These are phyloP conservation scores for Tricholaema leucomelas DNA, from an alignment of 2,113 vertebrate genomes.

Conservation along the genomic window DNA sequence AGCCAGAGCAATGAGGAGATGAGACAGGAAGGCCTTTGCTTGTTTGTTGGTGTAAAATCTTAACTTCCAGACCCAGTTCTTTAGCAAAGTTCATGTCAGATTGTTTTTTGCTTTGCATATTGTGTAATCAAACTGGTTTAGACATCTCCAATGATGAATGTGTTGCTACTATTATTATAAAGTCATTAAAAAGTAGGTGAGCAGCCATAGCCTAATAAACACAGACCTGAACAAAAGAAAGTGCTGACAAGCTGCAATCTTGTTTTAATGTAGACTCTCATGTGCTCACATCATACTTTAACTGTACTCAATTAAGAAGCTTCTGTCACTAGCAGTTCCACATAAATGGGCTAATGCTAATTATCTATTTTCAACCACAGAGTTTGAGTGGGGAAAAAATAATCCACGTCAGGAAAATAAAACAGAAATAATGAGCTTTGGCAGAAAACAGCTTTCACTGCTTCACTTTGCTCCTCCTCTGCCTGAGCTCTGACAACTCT, in stretches of 20 bases:
- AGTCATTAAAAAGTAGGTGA: conserved; percentile 47
- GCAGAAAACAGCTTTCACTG: neutral
- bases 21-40: neutral
- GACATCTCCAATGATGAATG: conserved; percentile 30
- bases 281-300: conserved; percentile 16
- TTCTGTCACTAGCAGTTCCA: conserved; percentile 43
- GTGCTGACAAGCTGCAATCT: conserved; percentile 35
- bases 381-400: neutral
- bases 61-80: neutral
- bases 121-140: conserved; percentile 40
- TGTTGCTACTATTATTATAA: conserved; percentile 42
- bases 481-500: neutral
- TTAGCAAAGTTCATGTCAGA: neutral
- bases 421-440: neutral
- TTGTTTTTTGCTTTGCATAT: neutral
- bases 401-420: neutral
- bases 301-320: conserved; percentile 30
- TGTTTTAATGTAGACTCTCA: conserved; percentile 61
- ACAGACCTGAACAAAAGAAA: conserved; percentile 43
- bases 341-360: conserved; percentile 52
- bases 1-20: neutral
- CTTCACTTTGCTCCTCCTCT: neutral
- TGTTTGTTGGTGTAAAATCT: neutral
- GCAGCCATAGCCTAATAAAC: conserved; percentile 58
- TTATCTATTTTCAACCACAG: conserved; percentile 35